Conservation (phyloP, 2,888 invertebrate species). For the Tetramorium bicarinatum region DNA sequence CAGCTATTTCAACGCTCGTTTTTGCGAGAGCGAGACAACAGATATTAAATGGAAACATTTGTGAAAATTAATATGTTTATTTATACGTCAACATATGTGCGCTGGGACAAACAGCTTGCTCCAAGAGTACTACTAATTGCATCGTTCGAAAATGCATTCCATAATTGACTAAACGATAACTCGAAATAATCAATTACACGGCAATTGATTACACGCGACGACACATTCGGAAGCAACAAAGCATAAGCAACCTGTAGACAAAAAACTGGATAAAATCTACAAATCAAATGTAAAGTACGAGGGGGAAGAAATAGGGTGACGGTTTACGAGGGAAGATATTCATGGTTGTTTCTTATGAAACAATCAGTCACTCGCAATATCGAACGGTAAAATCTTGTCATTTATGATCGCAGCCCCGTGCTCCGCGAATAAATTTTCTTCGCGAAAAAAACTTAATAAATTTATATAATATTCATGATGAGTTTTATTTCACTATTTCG, state of each 20-base stretch:
- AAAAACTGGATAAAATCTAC: neutral
- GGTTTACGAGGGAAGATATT: neutral
- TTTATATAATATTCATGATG: neutral
- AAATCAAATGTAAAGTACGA: neutral
- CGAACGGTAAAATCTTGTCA: conserved; percentile 8
- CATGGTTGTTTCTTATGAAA: neutral
- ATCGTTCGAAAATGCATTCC: neutral
- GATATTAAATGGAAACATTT: conserved; percentile 40
- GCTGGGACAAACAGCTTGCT: neutral
- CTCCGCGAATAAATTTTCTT: conserved; percentile 22
- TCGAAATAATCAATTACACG: neutral
- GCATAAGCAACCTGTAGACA: neutral
- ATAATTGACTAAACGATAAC: conserved; percentile 20
- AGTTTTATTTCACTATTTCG: conserved; percentile 15
- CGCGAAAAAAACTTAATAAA: neutral
- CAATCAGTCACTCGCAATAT: conserved; percentile 20
- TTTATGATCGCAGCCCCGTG: neutral
- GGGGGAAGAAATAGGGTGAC: neutral
- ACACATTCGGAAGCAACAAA: neutral
- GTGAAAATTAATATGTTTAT: conserved; percentile 51
- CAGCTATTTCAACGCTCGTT: conserved; percentile 21
- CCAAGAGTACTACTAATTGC: conserved; percentile 32
- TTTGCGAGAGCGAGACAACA: conserved; percentile 10
- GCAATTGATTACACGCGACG: conserved; percentile 1
- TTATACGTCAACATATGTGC: conserved; percentile 5